Base-by-base conservation (phyloP, 1,140 invertebrate species). In the Wasmannia auropunctata region DNA sequence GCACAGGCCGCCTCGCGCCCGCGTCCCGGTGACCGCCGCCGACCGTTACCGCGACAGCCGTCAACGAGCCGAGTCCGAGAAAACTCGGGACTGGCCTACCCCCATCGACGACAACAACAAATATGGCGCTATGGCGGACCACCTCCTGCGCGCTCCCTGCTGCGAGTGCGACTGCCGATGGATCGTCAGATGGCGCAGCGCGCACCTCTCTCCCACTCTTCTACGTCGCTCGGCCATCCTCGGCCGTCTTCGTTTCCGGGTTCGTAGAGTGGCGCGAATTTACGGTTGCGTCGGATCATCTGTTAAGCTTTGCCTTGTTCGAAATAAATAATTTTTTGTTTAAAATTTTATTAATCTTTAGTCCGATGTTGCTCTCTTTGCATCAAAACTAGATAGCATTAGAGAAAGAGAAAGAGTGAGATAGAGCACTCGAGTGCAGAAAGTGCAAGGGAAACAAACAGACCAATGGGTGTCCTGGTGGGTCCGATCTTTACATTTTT, bases 51-150 rank as follows among this genome's bases (percentile, higher is more conserved):
- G 25, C 40, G 37, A 43, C 5, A 34, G 37, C 22, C n/a, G 62
- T 28, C 51, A 72, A 25, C 89, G 65, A 85, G 34, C 34, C 34
- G 11, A 58, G 37, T 46, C 67, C n/a, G n/a, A 34, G 22, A 74
- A 74, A 90, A 87, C 60, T 88, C 16, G 37, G 79, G n/a, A 67
- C 88, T 92, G 92, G 92, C 94, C 95, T 95, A 94, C 95, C 94
- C 63, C 95, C 94, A 95, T 95, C 92, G 93, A 94, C 94, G 95
- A 96, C 94, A 96, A 96, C 94, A 96, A 96, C 95, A 96, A 96
- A 96, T 96, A 96, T 96, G 96, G 96, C 96, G 95, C n/a, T 95
- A 92, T 92, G 80, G 86, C 69, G 74, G 70, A 87, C 87, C 86
- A 88, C 87, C 85, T 91, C 46, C 81, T 58, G 63, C 40, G 51